These are phyloP conservation scores for Brachymystax lenok DNA, from an alignment of 2,797 vertebrate species.

Conservation along the genomic window DNA sequence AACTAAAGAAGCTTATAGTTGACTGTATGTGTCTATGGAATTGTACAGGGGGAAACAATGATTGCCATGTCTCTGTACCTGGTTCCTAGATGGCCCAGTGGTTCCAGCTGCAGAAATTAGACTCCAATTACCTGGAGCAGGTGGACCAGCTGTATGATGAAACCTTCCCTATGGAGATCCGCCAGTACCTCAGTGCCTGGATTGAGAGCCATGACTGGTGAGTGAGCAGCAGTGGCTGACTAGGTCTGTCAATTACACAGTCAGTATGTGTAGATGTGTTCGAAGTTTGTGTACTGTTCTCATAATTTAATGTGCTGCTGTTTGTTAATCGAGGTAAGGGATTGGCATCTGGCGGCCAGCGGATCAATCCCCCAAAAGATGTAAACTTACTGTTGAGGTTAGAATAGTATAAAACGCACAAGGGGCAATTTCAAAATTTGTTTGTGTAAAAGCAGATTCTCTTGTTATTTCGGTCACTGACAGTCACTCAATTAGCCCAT, in stretches of 20 bases:
- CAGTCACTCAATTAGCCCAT: too few relatives aligned
- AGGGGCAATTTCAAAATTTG: too few relatives aligned
- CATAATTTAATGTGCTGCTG: background rate
- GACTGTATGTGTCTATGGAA: too few relatives aligned
- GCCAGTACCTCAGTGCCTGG: conserved; percentile 95
- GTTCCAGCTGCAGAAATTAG: conserved; percentile 89
- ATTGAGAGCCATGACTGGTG: conserved; percentile 96
- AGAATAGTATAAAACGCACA: too few relatives aligned
- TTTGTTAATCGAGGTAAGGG: background rate
- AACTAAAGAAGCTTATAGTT: too few relatives aligned
- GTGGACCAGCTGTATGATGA: conserved; percentile 97
- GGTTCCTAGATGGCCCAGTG: conserved; percentile 88
- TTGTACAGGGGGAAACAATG: background rate
- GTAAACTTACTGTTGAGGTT: too few relatives aligned
- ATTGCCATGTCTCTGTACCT: background rate
- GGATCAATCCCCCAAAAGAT: too few relatives aligned
- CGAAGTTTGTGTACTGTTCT: background rate
- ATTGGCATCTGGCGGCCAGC: too few relatives aligned
- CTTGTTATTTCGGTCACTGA: too few relatives aligned
- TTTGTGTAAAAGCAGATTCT: too few relatives aligned
- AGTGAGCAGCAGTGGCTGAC: conserved; percentile 41
- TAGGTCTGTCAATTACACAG: background rate
- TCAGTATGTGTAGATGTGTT: background rate
- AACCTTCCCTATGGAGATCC: conserved; percentile 96
- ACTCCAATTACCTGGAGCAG: conserved; percentile 93